phyloP scores from a whole-genome alignment of 1,140 invertebrate genomes.

The Zaprionus inermis region DNA sequence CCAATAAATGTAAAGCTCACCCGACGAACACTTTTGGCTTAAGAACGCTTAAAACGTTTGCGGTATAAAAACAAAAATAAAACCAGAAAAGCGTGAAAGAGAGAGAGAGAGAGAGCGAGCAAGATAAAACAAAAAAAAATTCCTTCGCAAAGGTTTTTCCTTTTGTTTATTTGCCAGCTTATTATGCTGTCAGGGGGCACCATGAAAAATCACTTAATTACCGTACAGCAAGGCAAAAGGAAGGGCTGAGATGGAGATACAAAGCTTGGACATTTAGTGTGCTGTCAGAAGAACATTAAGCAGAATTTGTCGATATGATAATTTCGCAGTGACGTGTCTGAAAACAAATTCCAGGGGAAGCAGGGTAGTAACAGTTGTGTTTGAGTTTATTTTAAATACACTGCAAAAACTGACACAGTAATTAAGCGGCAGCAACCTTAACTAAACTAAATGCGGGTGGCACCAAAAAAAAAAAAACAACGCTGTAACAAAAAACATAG shows the following conservation, averaged over 20 bases:
- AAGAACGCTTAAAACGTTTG: constrained; percentile 9
- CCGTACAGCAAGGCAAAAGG: not conserved
- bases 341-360: not conserved
- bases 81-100: not conserved
- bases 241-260: not conserved
- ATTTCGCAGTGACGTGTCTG: not conserved
- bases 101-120: not conserved
- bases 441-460: constrained; percentile 3
- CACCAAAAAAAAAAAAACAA: not conserved
- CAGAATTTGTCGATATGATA: constrained; percentile 12
- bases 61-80: not conserved
- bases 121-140: constrained; percentile 3
- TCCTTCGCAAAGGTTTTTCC: constrained; percentile 3
- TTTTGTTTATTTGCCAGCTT: constrained; percentile 14
- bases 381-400: not conserved
- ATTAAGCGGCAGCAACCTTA: not conserved
- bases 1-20: constrained; percentile 22
- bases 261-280: not conserved
- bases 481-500: constrained; percentile 8
- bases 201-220: constrained; percentile 33
- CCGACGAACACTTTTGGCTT: constrained; percentile 9
- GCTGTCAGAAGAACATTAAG: constrained; percentile 15
- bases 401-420: not conserved
- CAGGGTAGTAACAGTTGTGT: not conserved
- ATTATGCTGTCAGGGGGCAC: constrained; percentile 8